Base-by-base conservation (phyloP, 2,113 vertebrate species). In the Capricornis sumatraensis region DNA sequence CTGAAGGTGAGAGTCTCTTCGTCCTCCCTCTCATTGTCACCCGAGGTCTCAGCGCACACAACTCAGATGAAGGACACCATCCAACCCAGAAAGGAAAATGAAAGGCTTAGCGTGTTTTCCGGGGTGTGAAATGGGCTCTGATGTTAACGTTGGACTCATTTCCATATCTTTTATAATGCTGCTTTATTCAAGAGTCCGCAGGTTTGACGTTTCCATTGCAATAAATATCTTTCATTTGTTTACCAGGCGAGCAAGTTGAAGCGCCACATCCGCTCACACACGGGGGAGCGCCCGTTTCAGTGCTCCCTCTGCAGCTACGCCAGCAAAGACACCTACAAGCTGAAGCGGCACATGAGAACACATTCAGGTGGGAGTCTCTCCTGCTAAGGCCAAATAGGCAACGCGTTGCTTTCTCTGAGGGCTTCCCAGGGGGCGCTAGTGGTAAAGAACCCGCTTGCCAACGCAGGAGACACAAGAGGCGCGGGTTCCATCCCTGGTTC, bases 211-310 rank as follows among this genome's bases (percentile, higher is more conserved):
- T 28, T 7, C 71, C 25, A 1, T 30, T 71, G 45, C 57, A 43
- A 12, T 33, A 3, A 28, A 1, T 1, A 4, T 87, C 23, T 60
- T 47, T 94, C 13, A 0, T 33, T 50, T 97, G 53, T 57, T 0
- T 27, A 4, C 2, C 45, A 99, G 99, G 98, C 98, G 3, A 99
- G 98, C 90, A 99, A 99, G 71, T 92, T 99, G 98, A 99, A 98
- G 2, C 93, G 98, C 0, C 99, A 99, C 33, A 1, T 98, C 6
- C 97, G 97, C 30, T 99, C 98, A 0, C 99, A 99, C 87, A 99
- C 98, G 0, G 99, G 98, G 0, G 99, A 99, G 64, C 94, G 97
- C 1, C 99, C 98, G 27, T 99, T 98, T 16, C 93, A 93, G 60
- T 99, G 99, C 12, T 4, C 1, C 2, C 96, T 98, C 15, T 99